Evolutionary conservation across 2,797 vertebrate species (phyloP).

Genomic region (Gallinago solitaria): DNA sequence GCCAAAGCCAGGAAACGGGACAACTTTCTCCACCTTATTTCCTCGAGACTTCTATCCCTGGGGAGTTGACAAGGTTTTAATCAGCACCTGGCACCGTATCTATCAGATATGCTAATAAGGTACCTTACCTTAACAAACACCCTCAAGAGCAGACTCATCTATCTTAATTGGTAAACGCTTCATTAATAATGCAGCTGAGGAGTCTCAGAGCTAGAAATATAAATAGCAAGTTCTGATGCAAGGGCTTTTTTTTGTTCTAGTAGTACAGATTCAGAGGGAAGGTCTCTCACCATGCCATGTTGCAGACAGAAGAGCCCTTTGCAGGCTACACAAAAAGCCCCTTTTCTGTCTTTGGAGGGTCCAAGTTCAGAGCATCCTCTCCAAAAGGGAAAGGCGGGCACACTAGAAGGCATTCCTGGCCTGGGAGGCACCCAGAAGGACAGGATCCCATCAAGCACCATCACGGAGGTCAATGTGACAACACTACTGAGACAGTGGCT

Average conservation of each 20-base stretch:
- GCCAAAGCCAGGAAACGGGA: conserved; percentile 1
- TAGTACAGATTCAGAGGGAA: conserved; percentile 40
- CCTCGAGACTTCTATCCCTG: conserved; percentile 47
- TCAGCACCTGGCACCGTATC: conserved; percentile 75
- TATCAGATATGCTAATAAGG: conserved; percentile 82
- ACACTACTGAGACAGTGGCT: conserved; percentile 39
- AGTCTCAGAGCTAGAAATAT: conserved; percentile 67
- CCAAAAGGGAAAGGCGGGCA: background rate
- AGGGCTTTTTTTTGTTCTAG: conserved; percentile 43
- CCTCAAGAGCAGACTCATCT: conserved; percentile 79
- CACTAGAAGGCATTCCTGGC: background rate
- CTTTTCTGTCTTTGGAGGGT: conserved; percentile 1
- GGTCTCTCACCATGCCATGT: background rate
- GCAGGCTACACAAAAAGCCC: conserved; percentile 39
- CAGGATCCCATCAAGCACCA: background rate
- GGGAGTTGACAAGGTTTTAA: conserved; percentile 59
- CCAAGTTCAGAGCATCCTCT: conserved; percentile 23
- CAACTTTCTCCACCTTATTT: conserved; percentile 34
- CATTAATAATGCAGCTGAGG: conserved; percentile 80
- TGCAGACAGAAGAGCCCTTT: conserved; percentile 48
- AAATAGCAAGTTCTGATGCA: conserved; percentile 73
- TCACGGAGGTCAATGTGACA: conserved; percentile 40
- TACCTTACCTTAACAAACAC: conserved; percentile 81
- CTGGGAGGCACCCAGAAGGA: conserved; percentile 19
- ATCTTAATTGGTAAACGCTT: conserved; percentile 79